Evolutionary conservation across 2,113 vertebrate species (phyloP), one percentile per base, ranked within the genome.

Genomic region (Thamnophis sirtalis): DNA sequence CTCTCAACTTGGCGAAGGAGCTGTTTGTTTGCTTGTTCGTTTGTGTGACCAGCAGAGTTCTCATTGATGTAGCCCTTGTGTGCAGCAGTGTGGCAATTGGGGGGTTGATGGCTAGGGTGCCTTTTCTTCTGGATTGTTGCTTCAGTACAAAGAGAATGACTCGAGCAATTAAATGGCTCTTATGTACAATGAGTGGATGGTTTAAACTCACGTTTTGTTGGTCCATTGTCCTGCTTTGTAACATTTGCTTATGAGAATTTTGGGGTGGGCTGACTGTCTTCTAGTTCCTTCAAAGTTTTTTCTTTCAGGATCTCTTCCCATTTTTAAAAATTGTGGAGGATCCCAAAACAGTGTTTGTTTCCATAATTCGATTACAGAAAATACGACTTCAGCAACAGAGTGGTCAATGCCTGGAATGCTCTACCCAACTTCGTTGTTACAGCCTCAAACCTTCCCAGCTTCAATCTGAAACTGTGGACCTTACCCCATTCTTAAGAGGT

Each of bases 1-100:
- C 92, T 97, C 97, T 97, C 94, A 80, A 94, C 96, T 97, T 95
- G 95, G 96, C 63, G 63, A 98, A 91, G 58, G 96, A 97, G 95
- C 91, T 54, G 92, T 95, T 96, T 95, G 54, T 94, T 91, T 94
- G 56, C 21, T 56, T 56, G 55, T 55, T 90, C 73, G 49, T 80
- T 84, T 92, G 17, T 92, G 28, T 10, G 49, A 10, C 28, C 28
- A 3, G 68, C 28, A 13, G 21, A 50, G 11, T 21, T 68, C 9
- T 38, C 38, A 13, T 1, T 33, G 28, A 86, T 19, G 55, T 9
- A 58, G 21, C 51, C 1, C 28, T 92, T 86, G n/a, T n/a, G 43
- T 21, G 28, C 28, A 28, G 56, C 73, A 17, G 28, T 22, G 19
- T 43, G 19, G 26, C 51, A 49, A 87, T 94, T 84, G 89, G 86